Percentiles rank a stretch among this genome's conserved stretches.
These are phyloP conservation scores for Epizoanthus scotinus DNA, from an alignment of 92 coral and sea anemone genomes.

Conservation along the genomic window DNA sequence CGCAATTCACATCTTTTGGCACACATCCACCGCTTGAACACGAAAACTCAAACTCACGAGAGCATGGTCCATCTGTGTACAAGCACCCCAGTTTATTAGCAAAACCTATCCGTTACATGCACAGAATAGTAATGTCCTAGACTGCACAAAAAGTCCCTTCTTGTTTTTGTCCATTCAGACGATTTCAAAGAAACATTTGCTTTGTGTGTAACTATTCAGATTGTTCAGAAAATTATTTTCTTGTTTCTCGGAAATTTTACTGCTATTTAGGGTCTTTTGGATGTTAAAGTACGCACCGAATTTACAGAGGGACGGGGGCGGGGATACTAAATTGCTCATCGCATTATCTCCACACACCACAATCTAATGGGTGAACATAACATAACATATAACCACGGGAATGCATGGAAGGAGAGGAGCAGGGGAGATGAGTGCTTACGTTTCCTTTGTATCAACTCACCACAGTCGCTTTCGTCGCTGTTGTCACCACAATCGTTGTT, in stretches of 20 bases:
- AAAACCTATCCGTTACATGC: no score
- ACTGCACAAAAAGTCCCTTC: no score
- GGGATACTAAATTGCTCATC: not conserved
- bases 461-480: conserved; percentile 46
- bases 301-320: no score
- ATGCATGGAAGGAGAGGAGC: no score
- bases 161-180: not conserved
- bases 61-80: conserved; percentile 20
- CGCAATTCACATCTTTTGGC: conserved; percentile 30
- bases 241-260: not conserved
- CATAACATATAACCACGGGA: no score
- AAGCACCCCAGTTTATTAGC: not conserved
- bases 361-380: no score
- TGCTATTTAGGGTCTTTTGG: not conserved
- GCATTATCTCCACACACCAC: not conserved
- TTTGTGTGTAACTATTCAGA: not conserved
- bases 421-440: no score
- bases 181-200: not conserved
- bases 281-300: not conserved
- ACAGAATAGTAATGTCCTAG: no score
- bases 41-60: conserved; percentile 14
- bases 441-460: not conserved
- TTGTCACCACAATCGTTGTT: conserved; percentile 43
- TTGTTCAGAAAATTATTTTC: not conserved
- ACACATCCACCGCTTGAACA: conserved; percentile 37